Conservation (phyloP, 2,797 vertebrate species). For the Onychomys torridus region DNA sequence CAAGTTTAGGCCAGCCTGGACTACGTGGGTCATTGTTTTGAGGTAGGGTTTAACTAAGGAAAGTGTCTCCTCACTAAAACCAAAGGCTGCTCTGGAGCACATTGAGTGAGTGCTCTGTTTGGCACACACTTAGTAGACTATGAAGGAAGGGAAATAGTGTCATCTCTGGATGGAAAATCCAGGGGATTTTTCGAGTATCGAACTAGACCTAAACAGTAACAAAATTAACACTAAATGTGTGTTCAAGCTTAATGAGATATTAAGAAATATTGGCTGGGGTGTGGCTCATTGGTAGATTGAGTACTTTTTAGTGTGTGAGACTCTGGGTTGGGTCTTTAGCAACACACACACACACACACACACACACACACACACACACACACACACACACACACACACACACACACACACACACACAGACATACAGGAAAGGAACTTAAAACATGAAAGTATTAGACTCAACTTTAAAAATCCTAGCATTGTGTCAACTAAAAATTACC, state of each 20-base stretch:
- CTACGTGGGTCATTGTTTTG: background rate
- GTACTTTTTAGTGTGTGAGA: background rate
- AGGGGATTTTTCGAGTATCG: background rate
- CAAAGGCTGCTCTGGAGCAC: background rate
- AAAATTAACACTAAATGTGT: background rate
- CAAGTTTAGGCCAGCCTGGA: background rate
- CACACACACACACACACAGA: too few species aligned
- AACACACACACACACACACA: background rate
- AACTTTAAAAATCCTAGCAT: background rate
- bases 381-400: too few species aligned
- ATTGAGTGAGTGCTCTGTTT: background rate
- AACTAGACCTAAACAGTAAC: background rate
- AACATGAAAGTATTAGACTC: background rate
- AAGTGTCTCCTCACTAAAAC: background rate
- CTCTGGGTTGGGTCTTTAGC: background rate
- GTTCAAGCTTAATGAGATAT: background rate
- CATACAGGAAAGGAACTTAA: background rate
- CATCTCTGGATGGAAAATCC: background rate
- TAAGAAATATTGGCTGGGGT: background rate
- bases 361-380: too few species aligned
- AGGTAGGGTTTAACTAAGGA: background rate
- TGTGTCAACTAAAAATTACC: background rate
- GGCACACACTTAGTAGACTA: background rate
- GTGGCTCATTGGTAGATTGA: background rate
- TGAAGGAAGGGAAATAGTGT: background rate